Evolutionary conservation across 2,888 invertebrate genomes (phyloP).

Genomic region (Iselma pallidipennis): DNA sequence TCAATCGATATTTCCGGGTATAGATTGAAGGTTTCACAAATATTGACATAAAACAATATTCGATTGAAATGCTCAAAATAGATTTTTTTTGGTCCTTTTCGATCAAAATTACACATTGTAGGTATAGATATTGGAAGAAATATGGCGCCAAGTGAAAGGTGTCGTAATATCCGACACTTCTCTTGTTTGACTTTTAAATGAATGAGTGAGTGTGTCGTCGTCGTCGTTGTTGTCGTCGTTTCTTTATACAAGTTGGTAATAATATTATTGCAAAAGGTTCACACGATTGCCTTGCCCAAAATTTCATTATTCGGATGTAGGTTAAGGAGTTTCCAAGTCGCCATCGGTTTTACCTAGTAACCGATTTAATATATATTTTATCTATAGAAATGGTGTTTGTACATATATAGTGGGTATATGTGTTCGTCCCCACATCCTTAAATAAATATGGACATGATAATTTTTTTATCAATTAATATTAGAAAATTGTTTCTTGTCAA

Average conservation of each 20-base stretch:
- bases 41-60: background rate
- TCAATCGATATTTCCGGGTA: background rate
- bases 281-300: slow-evolving; percentile 26
- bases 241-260: background rate
- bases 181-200: slow-evolving; percentile 20
- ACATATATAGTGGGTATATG: background rate
- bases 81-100: background rate
- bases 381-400: too few relatives aligned
- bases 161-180: slow-evolving; percentile 12
- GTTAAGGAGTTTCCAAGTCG: slow-evolving; percentile 21
- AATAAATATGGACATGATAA: too few relatives aligned
- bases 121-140: slow-evolving; percentile 1
- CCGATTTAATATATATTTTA: too few relatives aligned
- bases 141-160: slow-evolving; percentile 32
- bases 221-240: background rate
- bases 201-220: background rate
- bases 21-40: background rate
- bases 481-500: too few relatives aligned
- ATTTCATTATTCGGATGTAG: slow-evolving; percentile 17
- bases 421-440: too few relatives aligned
- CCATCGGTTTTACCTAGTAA: slow-evolving; percentile 15
- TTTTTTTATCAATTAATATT: too few relatives aligned
- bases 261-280: slow-evolving; percentile 24
- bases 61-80: background rate
- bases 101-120: too few relatives aligned